Base-by-base conservation (phyloP, 2,888 invertebrate species). In the Yponomeuta evonymella region DNA sequence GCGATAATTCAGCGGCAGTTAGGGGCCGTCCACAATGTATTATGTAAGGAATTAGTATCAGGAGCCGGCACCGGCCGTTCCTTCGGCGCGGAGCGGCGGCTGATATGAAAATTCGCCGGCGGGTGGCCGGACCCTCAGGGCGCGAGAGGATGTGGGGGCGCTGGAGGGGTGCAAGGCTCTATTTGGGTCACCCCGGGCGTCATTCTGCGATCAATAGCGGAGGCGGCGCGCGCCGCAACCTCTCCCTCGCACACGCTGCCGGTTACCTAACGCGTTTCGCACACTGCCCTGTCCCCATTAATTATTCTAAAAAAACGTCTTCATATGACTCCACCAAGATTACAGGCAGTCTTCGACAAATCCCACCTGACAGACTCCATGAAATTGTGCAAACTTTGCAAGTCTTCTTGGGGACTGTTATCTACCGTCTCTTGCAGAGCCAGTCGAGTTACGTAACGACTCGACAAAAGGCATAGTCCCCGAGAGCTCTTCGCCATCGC, bases 101-200 rank as follows among this genome's bases (percentile, higher is more conserved):
- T 87, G 90, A 90, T 90, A 90, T 90, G 90, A 91, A 91, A 91
- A 90, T 91, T 91, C 88, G 88, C 85, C 83, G 90, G 81, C 81
- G 84, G 86, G 83, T 86, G 84, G 81, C 79, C 80, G 83, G 84
- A 82, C 73, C 81, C 72, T 70, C 78, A 80, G 81, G 79, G 77
- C 80, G 74, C 75, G 79, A 75, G 76, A 79, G 78, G 80, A 82
- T 74, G 72, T 71, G 73, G 75, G 84, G 81, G 80, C 78, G 82
- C 77, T 83, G 83, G 79, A 77, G 84, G 84, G 86, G 85, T 79
- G 81, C 80, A 84, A 90, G 91, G 89, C 88, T 90, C 89, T 91
- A 92, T 92, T 90, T 92, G 92, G 92, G 92, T 92, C 92, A 92
- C 90, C 92, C 92, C 86, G 92, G 92, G 92, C 92, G 90, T 89